Evolutionary conservation across 2,888 invertebrate genomes (phyloP).

Genomic region (Priapulus caudatus): DNA sequence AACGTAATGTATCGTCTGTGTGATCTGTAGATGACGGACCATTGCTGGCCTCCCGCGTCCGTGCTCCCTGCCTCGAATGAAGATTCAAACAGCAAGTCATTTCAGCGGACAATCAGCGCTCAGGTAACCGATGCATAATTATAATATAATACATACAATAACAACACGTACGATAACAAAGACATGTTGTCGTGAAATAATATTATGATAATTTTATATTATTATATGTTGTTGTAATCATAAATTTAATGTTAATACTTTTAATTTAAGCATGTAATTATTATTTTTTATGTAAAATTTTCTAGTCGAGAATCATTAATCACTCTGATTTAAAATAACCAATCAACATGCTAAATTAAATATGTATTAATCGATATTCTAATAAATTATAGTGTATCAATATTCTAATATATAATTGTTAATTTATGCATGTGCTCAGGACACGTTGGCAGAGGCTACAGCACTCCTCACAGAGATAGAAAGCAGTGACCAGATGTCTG

Average conservation of each 20-base stretch:
- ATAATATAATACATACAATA: conserved; percentile 2
- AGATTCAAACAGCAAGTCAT: conserved; percentile 39
- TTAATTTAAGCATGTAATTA: neutral
- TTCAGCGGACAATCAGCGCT: conserved; percentile 42
- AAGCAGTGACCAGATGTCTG: conserved; percentile 4
- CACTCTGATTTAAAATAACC: too few species aligned
- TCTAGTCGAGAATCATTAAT: too few species aligned
- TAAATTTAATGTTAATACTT: neutral
- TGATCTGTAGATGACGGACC: conserved; percentile 33
- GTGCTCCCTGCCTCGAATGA: conserved; percentile 37
- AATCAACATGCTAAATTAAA: too few species aligned
- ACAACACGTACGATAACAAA: neutral
- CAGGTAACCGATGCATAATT: too few species aligned
- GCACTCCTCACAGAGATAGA: conserved; percentile 40
- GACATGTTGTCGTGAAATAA: neutral
- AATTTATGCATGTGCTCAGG: conserved; percentile 28
- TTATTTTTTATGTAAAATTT: neutral
- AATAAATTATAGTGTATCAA: too few species aligned
- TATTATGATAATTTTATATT: neutral
- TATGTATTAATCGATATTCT: too few species aligned
- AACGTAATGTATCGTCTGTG: too few species aligned
- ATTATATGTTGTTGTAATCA: neutral
- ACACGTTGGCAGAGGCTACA: conserved; percentile 41
- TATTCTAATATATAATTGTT: too few species aligned
- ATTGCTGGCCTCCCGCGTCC: conserved; percentile 30